These are phyloP conservation scores for Callipepla squamata DNA, from an alignment of 2,113 vertebrate genomes.

Conservation along the genomic window DNA sequence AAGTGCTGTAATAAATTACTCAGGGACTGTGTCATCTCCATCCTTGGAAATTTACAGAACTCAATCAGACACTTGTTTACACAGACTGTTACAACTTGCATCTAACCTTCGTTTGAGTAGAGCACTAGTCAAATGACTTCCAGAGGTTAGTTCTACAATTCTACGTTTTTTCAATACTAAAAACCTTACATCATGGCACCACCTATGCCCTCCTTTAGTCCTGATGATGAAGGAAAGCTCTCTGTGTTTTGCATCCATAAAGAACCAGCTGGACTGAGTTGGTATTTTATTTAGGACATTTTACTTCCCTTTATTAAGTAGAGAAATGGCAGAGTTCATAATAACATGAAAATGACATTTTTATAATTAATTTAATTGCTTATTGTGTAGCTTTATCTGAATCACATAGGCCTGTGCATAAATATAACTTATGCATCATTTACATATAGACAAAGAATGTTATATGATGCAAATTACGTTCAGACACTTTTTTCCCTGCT, in stretches of 20 bases:
- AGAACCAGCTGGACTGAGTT: not conserved
- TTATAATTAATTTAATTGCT: not conserved
- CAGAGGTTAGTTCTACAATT: not conserved
- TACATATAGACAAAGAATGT: not conserved
- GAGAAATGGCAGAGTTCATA: not conserved
- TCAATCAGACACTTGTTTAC: not conserved
- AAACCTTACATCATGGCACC: not conserved
- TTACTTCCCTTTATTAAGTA: not conserved
- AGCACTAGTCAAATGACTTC: not conserved
- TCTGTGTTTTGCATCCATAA: not conserved
- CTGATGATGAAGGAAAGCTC: not conserved
- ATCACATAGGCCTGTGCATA: not conserved
- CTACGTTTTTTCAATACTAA: not conserved
- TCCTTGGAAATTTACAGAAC: not conserved
- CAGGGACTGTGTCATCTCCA: not conserved
- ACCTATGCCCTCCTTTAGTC: not conserved
- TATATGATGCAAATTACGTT: not conserved
- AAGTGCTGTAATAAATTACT: not conserved
- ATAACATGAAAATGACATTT: not conserved
- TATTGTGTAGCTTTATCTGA: not conserved
- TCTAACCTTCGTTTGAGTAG: not conserved
- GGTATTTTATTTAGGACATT: not conserved
- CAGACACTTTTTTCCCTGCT: not conserved
- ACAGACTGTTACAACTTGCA: not conserved
- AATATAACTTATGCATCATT: not conserved